Percentiles rank a stretch among this genome's conserved stretches.
phyloP scores from a whole-genome alignment of 1,140 invertebrate species.

The Spodoptera litura region DNA sequence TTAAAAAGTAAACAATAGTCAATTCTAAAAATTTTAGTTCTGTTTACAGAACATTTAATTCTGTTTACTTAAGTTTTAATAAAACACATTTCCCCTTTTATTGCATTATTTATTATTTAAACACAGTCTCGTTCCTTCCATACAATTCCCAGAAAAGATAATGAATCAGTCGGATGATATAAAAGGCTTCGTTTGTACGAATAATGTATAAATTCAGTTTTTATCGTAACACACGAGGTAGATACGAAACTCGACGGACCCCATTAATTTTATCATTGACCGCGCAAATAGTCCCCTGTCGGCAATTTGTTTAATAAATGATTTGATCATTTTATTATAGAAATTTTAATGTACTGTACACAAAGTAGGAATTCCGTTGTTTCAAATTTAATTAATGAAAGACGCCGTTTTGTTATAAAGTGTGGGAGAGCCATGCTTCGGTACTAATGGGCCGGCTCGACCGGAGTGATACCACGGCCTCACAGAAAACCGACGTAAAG shows the following conservation, averaged over 20 bases:
- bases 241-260: constrained; percentile 19
- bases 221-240: background rate
- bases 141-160: background rate
- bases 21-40: too few relatives aligned
- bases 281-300: constrained; percentile 37
- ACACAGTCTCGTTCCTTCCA: background rate
- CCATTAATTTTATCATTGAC: constrained; percentile 43
- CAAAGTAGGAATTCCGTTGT: background rate
- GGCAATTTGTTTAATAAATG: constrained; percentile 43
- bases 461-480: too few relatives aligned
- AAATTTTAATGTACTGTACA: background rate
- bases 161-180: background rate
- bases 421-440: too few relatives aligned
- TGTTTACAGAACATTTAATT: too few relatives aligned
- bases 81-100: too few relatives aligned
- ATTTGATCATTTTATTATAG: constrained; percentile 34
- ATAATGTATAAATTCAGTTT: constrained; percentile 22
- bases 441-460: too few relatives aligned
- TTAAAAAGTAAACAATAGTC: too few relatives aligned
- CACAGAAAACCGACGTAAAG: too few relatives aligned
- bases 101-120: too few relatives aligned
- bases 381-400: background rate
- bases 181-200: constrained; percentile 3
- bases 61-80: too few relatives aligned
- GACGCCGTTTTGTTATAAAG: background rate